phyloP scores from a whole-genome alignment of 2,888 invertebrate genomes.

The Xestia c-nigrum region DNA sequence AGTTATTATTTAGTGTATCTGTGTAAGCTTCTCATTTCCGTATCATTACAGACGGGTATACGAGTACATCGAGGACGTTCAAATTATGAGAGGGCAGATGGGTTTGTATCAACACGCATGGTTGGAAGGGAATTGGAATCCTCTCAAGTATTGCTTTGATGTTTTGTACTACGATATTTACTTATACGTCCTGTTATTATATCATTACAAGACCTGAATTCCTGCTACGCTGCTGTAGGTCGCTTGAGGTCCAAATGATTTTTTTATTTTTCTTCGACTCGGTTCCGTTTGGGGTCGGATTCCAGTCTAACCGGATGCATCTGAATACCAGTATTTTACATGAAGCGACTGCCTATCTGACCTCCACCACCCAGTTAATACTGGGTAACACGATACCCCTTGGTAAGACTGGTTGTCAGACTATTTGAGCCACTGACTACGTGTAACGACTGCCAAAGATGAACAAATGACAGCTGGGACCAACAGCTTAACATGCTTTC shows the following conservation, averaged over 20 bases:
- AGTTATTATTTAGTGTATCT: constrained; percentile 17
- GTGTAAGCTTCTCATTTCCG: constrained; percentile 40
- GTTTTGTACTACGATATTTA: neutral
- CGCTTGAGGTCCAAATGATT: neutral
- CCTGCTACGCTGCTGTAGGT: too few species aligned
- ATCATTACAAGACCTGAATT: neutral
- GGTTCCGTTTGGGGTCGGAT: too few species aligned
- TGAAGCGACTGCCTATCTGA: too few species aligned
- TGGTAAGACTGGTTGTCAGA: too few species aligned
- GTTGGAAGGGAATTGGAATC: constrained; percentile 13
- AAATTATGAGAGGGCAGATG: constrained; percentile 47
- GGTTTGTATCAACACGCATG: constrained; percentile 31
- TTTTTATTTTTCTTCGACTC: neutral
- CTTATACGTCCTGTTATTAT: neutral
- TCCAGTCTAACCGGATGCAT: too few species aligned
- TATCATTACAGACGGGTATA: constrained; percentile 22
- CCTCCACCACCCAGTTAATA: too few species aligned
- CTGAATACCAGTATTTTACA: too few species aligned
- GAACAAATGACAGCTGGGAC: too few species aligned
- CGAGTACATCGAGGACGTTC: constrained; percentile 20
- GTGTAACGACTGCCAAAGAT: too few species aligned
- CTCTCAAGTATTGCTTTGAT: constrained; percentile 2
- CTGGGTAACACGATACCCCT: too few species aligned
- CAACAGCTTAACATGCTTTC: too few species aligned
- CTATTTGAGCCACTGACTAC: too few species aligned